These are phyloP conservation scores for Pandemis heparana DNA, from an alignment of 2,888 invertebrate species.

Conservation along the genomic window DNA sequence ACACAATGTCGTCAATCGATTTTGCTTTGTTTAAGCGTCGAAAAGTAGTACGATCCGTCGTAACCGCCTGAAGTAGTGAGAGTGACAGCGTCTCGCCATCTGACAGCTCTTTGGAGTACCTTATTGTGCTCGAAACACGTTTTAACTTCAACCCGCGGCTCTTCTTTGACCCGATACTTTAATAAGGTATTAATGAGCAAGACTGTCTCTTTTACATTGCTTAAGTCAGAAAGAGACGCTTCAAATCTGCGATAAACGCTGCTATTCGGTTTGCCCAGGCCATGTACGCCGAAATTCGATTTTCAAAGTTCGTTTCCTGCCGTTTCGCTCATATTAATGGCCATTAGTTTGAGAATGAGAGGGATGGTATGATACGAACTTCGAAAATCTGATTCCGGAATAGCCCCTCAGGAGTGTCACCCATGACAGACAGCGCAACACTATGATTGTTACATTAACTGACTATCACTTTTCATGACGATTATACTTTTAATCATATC, in stretches of 20 bases:
- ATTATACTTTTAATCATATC: slow-evolving; percentile 59
- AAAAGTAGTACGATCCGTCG: not conserved
- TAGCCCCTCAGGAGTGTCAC: not conserved
- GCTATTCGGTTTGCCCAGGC: not conserved
- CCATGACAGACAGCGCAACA: slow-evolving; percentile 12
- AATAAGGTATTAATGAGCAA: slow-evolving; percentile 1
- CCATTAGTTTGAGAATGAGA: too few relatives aligned
- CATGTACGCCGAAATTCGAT: too few relatives aligned
- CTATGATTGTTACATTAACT: slow-evolving; percentile 35
- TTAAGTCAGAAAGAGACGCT: not conserved
- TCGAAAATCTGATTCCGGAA: too few relatives aligned
- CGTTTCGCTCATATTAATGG: too few relatives aligned
- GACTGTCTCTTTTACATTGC: not conserved
- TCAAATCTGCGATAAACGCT: not conserved
- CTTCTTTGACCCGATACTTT: slow-evolving; percentile 12
- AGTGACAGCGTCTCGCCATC: slow-evolving; percentile 15
- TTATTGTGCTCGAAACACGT: slow-evolving; percentile 12
- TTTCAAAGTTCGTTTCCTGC: too few relatives aligned
- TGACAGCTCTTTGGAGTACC: slow-evolving; percentile 9
- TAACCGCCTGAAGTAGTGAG: slow-evolving; percentile 24
- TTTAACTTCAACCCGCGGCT: slow-evolving; percentile 2
- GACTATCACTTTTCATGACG: slow-evolving; percentile 48
- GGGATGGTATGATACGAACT: too few relatives aligned
- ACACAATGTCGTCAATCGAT: not conserved
- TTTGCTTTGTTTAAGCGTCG: slow-evolving; percentile 2